Percentiles rank a stretch among this genome's conserved stretches.
These are phyloP conservation scores for Erebia aethiops DNA, from an alignment of 2,888 invertebrate species.

Conservation along the genomic window DNA sequence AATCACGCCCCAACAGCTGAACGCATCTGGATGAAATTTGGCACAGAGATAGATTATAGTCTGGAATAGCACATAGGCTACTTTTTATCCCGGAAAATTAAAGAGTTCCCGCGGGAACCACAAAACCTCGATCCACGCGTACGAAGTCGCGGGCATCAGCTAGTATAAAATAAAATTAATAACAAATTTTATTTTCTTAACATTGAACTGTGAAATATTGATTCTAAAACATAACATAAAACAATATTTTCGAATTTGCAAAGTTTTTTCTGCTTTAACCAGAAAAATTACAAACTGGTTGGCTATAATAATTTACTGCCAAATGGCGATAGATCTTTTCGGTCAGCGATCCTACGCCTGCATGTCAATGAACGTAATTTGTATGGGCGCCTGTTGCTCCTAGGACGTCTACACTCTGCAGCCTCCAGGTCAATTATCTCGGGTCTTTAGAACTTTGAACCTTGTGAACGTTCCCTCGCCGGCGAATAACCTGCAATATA, in stretches of 20 bases:
- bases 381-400: constrained; percentile 40
- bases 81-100: too few species aligned
- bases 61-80: too few species aligned
- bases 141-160: too few species aligned
- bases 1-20: too few species aligned
- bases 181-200: too few species aligned
- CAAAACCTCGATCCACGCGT: too few species aligned
- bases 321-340: constrained; percentile 21
- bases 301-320: constrained; percentile 23
- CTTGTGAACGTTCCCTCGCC: constrained; percentile 22
- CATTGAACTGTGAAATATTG: too few species aligned
- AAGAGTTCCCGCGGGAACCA: too few species aligned
- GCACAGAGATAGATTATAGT: too few species aligned
- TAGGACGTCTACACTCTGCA: constrained; percentile 33
- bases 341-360: constrained; percentile 41
- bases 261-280: neutral
- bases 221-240: neutral
- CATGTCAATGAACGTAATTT: constrained; percentile 44
- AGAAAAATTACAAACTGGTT: constrained; percentile 27
- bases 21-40: too few species aligned
- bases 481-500: constrained; percentile 5
- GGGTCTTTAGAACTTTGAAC: constrained; percentile 34
- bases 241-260: neutral
- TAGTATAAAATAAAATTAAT: too few species aligned
- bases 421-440: constrained; percentile 37